Evolutionary conservation across 2,113 vertebrate genomes (phyloP).

Genomic region (Platichthys flesus): DNA sequence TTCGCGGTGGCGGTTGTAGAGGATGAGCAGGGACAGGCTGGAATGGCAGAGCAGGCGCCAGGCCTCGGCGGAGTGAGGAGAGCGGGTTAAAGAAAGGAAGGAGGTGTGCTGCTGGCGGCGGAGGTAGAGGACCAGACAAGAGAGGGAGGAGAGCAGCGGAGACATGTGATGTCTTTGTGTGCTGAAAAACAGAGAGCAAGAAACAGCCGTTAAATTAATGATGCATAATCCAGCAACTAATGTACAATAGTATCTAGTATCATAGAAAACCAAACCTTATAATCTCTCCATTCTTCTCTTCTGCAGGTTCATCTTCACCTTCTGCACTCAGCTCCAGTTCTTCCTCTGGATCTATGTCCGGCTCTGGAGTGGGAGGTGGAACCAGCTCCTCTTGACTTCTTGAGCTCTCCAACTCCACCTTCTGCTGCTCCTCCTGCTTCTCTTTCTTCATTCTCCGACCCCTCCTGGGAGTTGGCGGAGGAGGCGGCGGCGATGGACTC

Average conservation of each 20-base stretch:
- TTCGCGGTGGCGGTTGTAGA: conserved; percentile 85
- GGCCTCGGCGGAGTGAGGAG: conserved; percentile 78
- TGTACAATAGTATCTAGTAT: not conserved
- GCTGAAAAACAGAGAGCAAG: conserved; percentile 43
- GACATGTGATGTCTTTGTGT: conserved; percentile 78
- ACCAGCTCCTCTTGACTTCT: conserved; percentile 73
- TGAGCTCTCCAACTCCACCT: conserved; percentile 60
- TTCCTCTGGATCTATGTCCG: conserved; percentile 75
- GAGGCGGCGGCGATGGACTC: conserved; percentile 65
- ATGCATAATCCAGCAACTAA: not conserved
- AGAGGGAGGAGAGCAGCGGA: conserved; percentile 83
- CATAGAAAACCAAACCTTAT: conserved; percentile 62
- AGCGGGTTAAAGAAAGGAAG: conserved; percentile 78
- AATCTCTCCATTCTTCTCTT: conserved; percentile 77
- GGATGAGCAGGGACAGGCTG: conserved; percentile 84
- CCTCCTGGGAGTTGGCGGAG: conserved; percentile 61
- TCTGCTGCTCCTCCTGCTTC: conserved; percentile 67
- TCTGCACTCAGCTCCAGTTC: conserved; percentile 73
- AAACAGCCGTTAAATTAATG: not conserved
- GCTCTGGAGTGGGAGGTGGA: conserved; percentile 76
- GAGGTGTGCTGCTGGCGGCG: conserved; percentile 82
- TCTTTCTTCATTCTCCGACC: conserved; percentile 79
- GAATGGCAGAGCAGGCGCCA: conserved; percentile 85
- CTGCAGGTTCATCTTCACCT: conserved; percentile 66
- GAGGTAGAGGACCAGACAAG: conserved; percentile 80